Evolutionary conservation across 2,888 invertebrate genomes (phyloP), one percentile per base, ranked within the genome.

Genomic region (Ligdia adustata): DNA sequence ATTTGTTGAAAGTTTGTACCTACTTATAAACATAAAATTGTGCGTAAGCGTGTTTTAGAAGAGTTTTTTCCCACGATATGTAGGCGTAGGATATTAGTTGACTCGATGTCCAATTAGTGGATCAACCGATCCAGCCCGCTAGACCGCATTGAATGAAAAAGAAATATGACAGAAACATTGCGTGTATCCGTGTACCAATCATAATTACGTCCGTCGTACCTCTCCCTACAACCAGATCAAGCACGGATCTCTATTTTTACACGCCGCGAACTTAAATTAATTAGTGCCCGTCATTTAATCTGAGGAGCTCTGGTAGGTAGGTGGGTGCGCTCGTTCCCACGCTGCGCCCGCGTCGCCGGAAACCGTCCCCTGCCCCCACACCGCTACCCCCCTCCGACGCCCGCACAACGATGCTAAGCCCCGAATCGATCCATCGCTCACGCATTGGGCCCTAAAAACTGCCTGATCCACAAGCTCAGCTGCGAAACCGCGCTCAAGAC

Each of bases 241-340:
- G 66, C 66, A 69, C 66, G 65, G 69, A 73, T 71, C 68, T 75
- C 73, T 73, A 76, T 79, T 81, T 79, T 80, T 80, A 76, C 72
- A 34, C 27, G 32, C 42, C 42, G 48, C 48, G 33, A 49, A 49
- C 42, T 79, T 75, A 81, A 83, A 88, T 86, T 89, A 89, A 89
- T 89, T 87, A 87, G 85, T 83, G 75, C 66, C 75, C 79, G 82
- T 81, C 84, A 75, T 83, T 82, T 82, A 83, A 84, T 85, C 81
- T 76, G 78, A 79, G 75, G 75, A 82, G 77, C 46, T 72, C 70
- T 75, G 64, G 82, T 82, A 83, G 64, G 82, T 82, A 83, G 82
- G 84, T 82, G 77, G 79, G 82, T 80, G 82, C 73, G 69, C 63
- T 64, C 78, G 85, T 88, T 88, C 90, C 88, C 89, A 89, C 90